Base-by-base conservation (phyloP, 2,888 invertebrate genomes). In the Lypha dubia region DNA sequence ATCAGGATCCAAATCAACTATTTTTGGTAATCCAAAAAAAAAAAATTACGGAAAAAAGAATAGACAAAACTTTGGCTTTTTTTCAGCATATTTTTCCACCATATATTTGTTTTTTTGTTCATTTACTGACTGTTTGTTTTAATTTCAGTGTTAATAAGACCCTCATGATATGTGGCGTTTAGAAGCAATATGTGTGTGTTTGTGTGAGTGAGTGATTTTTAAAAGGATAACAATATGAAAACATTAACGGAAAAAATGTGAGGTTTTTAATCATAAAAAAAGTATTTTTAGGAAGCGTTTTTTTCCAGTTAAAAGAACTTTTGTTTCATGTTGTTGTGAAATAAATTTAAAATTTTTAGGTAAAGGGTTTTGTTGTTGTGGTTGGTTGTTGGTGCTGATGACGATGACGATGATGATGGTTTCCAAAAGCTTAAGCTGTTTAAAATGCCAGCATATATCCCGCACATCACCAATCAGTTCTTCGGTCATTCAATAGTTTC, bases 71-170 rank as follows among this genome's bases (percentile, higher is more conserved):
- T 75, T 81, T 81, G 28, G 53, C n/a, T n/a, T n/a, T n/a, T n/a
- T n/a, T n/a, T n/a, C n/a, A n/a, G n/a, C n/a, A n/a, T n/a, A n/a
- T 74, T 67, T 58, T 53, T 11, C 35, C 17, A 28, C 6, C 28
- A 17, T 46, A 32, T 67, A 46, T 44, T 20, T 58, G 13, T 41
- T 60, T 24, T n/a, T 32, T 51, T 49, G 22, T 65, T 38, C 28
- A 44, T 63, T 46, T 49, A 7, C 9, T 53, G n/a, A n/a, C n/a
- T 79, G 68, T 79, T 70, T 63, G 62, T 70, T 79, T 63, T 56
- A 32, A 35, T 77, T 68, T 53, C 41, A 80, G 49, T 84, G 81
- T 81, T 77, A 84, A 79, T 81, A 79, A 74, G 77, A 84, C 81
- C 81, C 81, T 44, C 46, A 84, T 84, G 81, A 81, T 58, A 71